Evolutionary conservation across 1,140 invertebrate genomes (phyloP), one percentile per base, ranked within the genome.

Genomic region (Philopotamus ludificatus): DNA sequence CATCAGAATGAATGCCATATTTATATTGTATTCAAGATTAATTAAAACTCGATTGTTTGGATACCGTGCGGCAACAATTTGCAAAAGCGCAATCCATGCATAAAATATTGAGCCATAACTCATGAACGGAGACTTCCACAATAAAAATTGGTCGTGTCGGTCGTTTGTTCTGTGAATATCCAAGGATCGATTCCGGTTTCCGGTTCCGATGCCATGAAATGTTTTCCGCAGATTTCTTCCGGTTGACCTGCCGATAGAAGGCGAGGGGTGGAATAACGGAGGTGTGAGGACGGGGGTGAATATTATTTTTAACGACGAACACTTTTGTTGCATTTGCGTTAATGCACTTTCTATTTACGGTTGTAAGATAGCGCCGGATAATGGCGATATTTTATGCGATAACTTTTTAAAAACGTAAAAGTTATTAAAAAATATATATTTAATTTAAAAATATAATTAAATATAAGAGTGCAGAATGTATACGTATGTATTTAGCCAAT

Each of bases 31-130:
- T n/a, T n/a, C n/a, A n/a, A n/a, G n/a, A n/a, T n/a, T n/a, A n/a
- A n/a, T n/a, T n/a, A n/a, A n/a, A n/a, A n/a, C n/a, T 4, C 28
- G 28, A 34, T 34, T 34, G 28, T 34, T 34, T 34, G 28, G 4
- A 34, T 34, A 7, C 12, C 12, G 4, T 7, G 28, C 28, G 4
- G 12, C 12, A 12, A 34, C 28, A 34, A 34, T 34, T 34, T 12
- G 28, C 12, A 34, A 34, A 34, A 53, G 28, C 28, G 50, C 50
- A 22, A 53, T 53, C 28, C 23, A 10, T 25, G 10, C 26, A 55
- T 41, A 55, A 39, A 55, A 55, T 55, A 55, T 55, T 25, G 22
- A n/a, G 12, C 7, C 9, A 55, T 55, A 55, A 55, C 28, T 55
- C 51, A 16, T 10, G 25, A 20, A n/a, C 23, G 34, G 20, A 57